A percentile compares a stretch with the other conserved stretches of the same genome.
Evolutionary conservation across 2,797 vertebrate genomes (phyloP).

Genomic region (Apogon hyalosoma): DNA sequence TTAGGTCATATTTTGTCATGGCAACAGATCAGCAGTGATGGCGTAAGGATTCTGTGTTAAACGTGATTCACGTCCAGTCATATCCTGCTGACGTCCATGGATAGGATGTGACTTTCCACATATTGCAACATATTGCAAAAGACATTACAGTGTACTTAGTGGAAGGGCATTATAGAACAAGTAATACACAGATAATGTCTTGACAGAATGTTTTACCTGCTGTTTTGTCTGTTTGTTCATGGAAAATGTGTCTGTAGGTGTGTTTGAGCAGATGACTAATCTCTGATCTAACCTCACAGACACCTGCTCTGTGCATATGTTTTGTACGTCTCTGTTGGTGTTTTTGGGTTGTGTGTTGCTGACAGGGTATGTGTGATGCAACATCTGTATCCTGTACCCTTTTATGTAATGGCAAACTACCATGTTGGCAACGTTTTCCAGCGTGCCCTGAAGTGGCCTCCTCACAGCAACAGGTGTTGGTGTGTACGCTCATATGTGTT

Average conservation of each 20-base stretch:
- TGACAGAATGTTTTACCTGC: neutral
- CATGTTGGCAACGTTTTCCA: slow-evolving; percentile 19
- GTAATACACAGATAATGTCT: neutral
- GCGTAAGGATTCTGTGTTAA: neutral
- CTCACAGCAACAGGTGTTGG: slow-evolving; percentile 43
- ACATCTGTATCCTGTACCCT: slow-evolving; percentile 55
- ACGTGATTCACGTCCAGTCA: slow-evolving; percentile 63
- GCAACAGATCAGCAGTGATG: slow-evolving; percentile 9
- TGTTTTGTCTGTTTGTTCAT: neutral
- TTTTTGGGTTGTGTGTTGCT: neutral
- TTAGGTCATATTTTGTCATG: slow-evolving; percentile 25
- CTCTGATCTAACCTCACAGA: slow-evolving; percentile 10
- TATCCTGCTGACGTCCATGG: slow-evolving; percentile 38
- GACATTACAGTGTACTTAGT: neutral
- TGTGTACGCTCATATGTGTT: slow-evolving; percentile 14
- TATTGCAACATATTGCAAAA: slow-evolving; percentile 32
- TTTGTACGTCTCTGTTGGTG: slow-evolving; percentile 4
- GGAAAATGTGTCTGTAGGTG: slow-evolving; percentile 19
- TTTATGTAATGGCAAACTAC: slow-evolving; percentile 41
- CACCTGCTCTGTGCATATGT: slow-evolving; percentile 29
- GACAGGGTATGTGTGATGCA: slow-evolving; percentile 30
- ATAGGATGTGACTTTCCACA: neutral
- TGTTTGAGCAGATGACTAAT: slow-evolving; percentile 14
- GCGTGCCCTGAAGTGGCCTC: slow-evolving; percentile 20
- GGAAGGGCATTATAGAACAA: neutral